Evolutionary conservation across 1,140 invertebrate genomes (phyloP), one percentile per base, ranked within the genome.

Genomic region (Drosophila aff.): DNA sequence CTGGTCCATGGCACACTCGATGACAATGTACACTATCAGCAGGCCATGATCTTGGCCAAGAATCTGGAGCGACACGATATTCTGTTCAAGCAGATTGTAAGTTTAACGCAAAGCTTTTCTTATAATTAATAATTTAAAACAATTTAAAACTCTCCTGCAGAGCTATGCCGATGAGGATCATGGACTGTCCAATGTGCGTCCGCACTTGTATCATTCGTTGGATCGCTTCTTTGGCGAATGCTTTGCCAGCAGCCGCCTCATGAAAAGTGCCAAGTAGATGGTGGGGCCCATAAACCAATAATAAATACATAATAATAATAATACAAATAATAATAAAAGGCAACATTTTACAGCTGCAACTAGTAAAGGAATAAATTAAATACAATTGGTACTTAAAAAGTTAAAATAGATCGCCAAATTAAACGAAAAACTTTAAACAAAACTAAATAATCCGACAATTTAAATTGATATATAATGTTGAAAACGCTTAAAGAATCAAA

Each of bases 1-100:
- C 93, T 99, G 10, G 95, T 99, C 50, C 98, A 99, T 91, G 98
- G 98, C 46, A 98, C 97, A 18, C 95, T 96, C n/a, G 96, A 98
- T 94, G 98, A 99, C 91, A 98, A 99, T 93, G 98, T 99, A 2
- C 98, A 99, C 93, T 99, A 97, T 93, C 98, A 99, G 92, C 97
- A 99, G 91, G 97, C 97, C 26, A 96, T 99, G 95, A 95, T 98
- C 91, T 94, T 99, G 28, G 96, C 98, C 1, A 97, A 97, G 93
- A 95, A 96, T 63, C 93, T 99, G 64, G 97, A 98, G 91, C 95
- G 96, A 75, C 95, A 95, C 49, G 97, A 98, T 82, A 97, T 99
- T 74, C 93, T 97, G 13, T 99, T 99, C 90, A 95, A 97, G 87
- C 96, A 97, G 93, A 96, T 98, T 95, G 98, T 98, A 94, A 92